Evolutionary conservation across 2,797 vertebrate species (phyloP), one percentile per base, ranked within the genome.

Genomic region (Psittacula derbiana): DNA sequence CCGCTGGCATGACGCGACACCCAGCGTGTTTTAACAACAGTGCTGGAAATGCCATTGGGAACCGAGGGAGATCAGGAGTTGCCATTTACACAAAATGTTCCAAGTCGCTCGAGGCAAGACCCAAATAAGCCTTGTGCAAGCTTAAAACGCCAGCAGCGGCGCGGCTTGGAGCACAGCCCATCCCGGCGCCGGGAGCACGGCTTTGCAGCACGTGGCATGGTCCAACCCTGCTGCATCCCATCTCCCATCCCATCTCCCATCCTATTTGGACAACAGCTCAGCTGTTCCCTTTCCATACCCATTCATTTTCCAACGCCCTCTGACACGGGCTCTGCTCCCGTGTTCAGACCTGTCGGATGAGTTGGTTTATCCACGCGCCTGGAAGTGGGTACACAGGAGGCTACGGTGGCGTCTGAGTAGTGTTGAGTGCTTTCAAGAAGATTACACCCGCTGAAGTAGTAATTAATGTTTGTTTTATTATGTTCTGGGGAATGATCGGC

Each of bases 381-480:
- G 72, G 7, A 78, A 88, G 78, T 10, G 71, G 4, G 11, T 67
- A 52, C 57, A 78, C 31, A 9, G 3, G 70, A 86, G 80, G 92
- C 67, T 49, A 38, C 93, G 76, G 52, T 15, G 94, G 80, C 69
- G 21, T 65, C 57, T 16, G 40, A 61, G 94, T 31, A 55, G 38
- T 11, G 38, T 10, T 12, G 91, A 93, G 96, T 76, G 94, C 88
- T 86, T 88, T 75, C 69, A 88, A 95, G 93, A 93, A 94, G 92
- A 93, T 90, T 78, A 79, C 82, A 60, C 92, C 88, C 55, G 25
- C 87, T 73, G 93, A 94, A 97, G 74, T 38, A 88, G 94, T 97
- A 96, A 97, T 97, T 97, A 97, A 97, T 97, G 95, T 97, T 97
- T 97, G 95, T 94, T 98, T 97, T 97, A 96, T 95, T 93, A 93